Percentiles rank a stretch among this genome's conserved stretches.
phyloP scores from a whole-genome alignment of 2,797 vertebrate genomes.

The Dryobates pubescens region DNA sequence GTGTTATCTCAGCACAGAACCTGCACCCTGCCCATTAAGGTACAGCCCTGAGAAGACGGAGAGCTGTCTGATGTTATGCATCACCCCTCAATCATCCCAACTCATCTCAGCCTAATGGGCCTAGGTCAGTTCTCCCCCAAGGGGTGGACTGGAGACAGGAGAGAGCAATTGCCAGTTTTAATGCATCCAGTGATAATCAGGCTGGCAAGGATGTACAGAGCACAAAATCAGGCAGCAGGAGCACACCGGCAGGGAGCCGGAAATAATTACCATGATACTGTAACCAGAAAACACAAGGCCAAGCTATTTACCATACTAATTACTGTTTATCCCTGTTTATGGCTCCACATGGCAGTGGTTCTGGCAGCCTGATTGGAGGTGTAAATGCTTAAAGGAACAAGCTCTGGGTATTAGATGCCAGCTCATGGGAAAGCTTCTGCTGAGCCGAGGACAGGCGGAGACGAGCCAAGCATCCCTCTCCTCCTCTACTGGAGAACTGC shows the following conservation, averaged over 20 bases:
- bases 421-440: background rate
- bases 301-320: conserved; percentile 71
- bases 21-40: background rate
- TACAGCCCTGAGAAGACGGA: background rate
- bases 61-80: background rate
- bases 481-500: background rate
- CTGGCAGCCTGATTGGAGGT: conserved; percentile 21
- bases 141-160: background rate
- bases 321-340: conserved; percentile 71
- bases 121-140: background rate
- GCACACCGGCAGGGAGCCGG: conserved; percentile 42
- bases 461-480: rapidly evolving
- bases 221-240: conserved; percentile 60
- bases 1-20: background rate
- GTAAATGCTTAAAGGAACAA: conserved; percentile 48
- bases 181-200: conserved; percentile 9
- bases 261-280: conserved; percentile 66
- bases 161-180: conserved; percentile 13
- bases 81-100: rapidly evolving
- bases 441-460: background rate
- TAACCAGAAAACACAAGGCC: conserved; percentile 71
- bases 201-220: conserved; percentile 38
- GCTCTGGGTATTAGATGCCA: background rate
- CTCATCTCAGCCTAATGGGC: background rate
- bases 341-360: conserved; percentile 49